These are phyloP conservation scores for Epirrhoe alternata DNA, from an alignment of 2,888 invertebrate genomes.

Conservation along the genomic window DNA sequence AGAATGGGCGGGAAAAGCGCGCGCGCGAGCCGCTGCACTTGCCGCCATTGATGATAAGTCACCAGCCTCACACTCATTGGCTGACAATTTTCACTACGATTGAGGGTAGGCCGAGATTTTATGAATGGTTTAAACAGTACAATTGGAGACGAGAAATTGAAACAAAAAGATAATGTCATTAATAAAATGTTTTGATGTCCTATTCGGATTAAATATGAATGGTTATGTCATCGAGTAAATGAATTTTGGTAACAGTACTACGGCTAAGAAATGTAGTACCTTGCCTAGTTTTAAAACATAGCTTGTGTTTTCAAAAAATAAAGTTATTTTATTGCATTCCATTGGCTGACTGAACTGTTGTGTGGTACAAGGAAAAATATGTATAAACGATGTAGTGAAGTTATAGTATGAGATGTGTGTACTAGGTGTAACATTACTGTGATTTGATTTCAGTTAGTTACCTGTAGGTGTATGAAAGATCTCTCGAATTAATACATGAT, in stretches of 20 bases:
- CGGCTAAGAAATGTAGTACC: neutral
- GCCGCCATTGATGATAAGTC: slow-evolving; percentile 66
- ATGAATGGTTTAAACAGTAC: slow-evolving; percentile 2
- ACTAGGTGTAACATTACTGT: neutral
- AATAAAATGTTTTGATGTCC: neutral
- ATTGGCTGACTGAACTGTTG: slow-evolving; percentile 2
- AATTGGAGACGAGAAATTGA: neutral
- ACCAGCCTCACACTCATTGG: slow-evolving; percentile 67
- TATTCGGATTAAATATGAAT: neutral
- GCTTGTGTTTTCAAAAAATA: neutral
- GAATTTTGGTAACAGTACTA: neutral
- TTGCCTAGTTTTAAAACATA: neutral
- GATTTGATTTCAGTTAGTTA: slow-evolving; percentile 3
- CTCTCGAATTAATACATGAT: slow-evolving; percentile 15
- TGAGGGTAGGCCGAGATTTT: slow-evolving; percentile 47
- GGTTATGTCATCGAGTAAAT: neutral
- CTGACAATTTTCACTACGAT: slow-evolving; percentile 75
- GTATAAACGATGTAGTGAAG: neutral
- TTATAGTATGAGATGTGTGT: neutral
- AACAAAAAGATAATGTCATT: neutral
- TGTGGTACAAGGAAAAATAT: slow-evolving; percentile 1
- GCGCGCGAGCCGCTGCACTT: slow-evolving; percentile 62
- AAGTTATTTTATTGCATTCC: neutral
- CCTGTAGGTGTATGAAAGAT: slow-evolving; percentile 7
- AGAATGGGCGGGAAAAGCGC: slow-evolving; percentile 85